Evolutionary conservation across 1,140 invertebrate genomes (phyloP), one percentile per base, ranked within the genome.

Genomic region (Achroia grisella): DNA sequence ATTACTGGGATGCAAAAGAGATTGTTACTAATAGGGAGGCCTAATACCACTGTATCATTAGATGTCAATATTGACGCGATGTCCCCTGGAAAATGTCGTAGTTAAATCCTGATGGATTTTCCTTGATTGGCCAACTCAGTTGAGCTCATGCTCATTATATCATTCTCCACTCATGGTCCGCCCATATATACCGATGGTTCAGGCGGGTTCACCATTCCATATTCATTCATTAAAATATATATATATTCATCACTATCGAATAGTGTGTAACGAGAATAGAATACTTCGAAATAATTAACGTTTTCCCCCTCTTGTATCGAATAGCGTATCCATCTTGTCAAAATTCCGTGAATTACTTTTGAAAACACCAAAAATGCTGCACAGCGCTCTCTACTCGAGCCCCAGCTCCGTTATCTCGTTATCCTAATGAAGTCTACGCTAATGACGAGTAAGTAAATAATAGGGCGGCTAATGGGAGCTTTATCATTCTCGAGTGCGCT

Each of bases 361-460:
- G 71, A 67, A 80, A 79, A 73, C 71, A 65, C 75, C 75, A 71
- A 77, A 79, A 78, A 72, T 69, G 63, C 60, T 54, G 52, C 48
- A 55, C 44, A 49, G 59, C 6, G 48, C 45, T 58, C 59, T 57
- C 58, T 48, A 71, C 74, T 77, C 69, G 63, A 78, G 67, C 23
- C 62, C 62, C 51, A 63, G 73, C 72, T 78, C 76, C 73, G 81
- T 85, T 85, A 85, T 85, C 81, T 85, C 78, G 81, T 85, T 85
- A 82, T 78, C 81, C 81, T 85, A 85, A 85, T 85, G 78, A 85
- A 85, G 78, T 81, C 78, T 82, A 85, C 78, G 76, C 76, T 85
- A 85, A 85, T 85, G 78, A 82, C 75, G 81, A 85, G 81, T 85
- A 85, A 78, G 81, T 85, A 85, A 85, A 85, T 85, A 85, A 82